These are phyloP conservation scores for Drosophila micromelanica DNA, from an alignment of 1,140 invertebrate species.

Conservation along the genomic window DNA sequence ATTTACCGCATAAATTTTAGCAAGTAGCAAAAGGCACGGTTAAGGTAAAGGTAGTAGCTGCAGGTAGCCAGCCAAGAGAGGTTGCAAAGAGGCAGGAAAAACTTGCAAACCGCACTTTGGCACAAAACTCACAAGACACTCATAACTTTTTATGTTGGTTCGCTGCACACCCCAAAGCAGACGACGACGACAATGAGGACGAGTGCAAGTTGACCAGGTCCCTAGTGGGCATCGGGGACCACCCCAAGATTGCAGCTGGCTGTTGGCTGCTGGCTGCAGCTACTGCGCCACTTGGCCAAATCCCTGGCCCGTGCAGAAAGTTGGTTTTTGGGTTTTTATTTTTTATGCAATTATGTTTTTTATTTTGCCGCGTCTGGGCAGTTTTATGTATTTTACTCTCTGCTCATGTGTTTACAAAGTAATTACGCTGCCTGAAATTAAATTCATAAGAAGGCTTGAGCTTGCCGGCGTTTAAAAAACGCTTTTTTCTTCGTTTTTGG, in stretches of 20 bases:
- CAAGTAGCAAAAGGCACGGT: conserved; percentile 77
- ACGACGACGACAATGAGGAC: conserved; percentile 13
- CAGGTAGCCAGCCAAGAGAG: conserved; percentile 17
- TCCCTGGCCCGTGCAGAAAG: conserved; percentile 53
- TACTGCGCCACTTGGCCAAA: conserved; percentile 70
- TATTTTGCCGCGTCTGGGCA: conserved; percentile 27
- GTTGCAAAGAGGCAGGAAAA: conserved; percentile 32
- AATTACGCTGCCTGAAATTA: conserved; percentile 82
- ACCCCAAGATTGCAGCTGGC: conserved; percentile 64
- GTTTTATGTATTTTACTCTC: conserved; percentile 28
- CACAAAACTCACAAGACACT: conserved; percentile 83
- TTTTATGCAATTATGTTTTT: not conserved
- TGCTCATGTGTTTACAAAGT: conserved; percentile 84
- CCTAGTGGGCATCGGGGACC: conserved; percentile 42
- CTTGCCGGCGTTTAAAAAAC: conserved; percentile 69
- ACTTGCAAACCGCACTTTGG: conserved; percentile 81
- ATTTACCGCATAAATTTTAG: conserved; percentile 83
- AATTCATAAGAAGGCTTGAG: conserved; percentile 74
- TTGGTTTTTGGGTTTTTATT: conserved; percentile 47
- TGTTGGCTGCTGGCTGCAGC: conserved; percentile 29
- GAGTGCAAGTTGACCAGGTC: conserved; percentile 52
- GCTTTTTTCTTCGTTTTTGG: conserved; percentile 45
- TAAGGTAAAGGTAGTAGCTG: conserved; percentile 45
- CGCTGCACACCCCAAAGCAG: conserved; percentile 63
- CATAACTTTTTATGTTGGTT: conserved; percentile 81